Evolutionary conservation across 2,888 invertebrate species (phyloP).

Genomic region (Metopia argyrocephala): DNA sequence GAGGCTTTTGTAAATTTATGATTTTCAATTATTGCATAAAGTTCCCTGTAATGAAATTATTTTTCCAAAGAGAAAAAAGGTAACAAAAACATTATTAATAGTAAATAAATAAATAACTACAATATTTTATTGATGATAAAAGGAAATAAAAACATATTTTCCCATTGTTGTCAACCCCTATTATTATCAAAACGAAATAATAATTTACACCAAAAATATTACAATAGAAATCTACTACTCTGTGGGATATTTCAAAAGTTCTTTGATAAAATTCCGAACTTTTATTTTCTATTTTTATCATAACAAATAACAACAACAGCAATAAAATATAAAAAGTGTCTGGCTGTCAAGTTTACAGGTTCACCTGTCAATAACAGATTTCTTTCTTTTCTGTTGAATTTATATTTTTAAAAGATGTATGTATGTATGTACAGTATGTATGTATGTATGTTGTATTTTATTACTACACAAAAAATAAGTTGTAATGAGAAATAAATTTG

Average conservation of each 20-base stretch:
- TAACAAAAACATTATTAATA: constrained; percentile 28
- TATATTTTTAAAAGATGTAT: too few relatives aligned
- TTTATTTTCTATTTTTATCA: neutral
- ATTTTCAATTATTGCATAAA: constrained; percentile 92
- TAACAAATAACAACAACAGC: neutral
- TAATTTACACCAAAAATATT: neutral
- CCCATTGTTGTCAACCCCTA: constrained; percentile 44
- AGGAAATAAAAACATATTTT: neutral
- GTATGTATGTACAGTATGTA: too few relatives aligned
- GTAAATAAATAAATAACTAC: constrained; percentile 7
- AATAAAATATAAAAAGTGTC: constrained; percentile 3
- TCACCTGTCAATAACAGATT: constrained; percentile 37
- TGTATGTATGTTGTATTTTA: too few relatives aligned
- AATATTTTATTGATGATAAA: constrained; percentile 13
- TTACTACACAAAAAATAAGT: too few relatives aligned
- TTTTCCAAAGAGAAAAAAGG: constrained; percentile 26
- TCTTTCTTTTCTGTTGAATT: neutral
- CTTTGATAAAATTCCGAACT: neutral
- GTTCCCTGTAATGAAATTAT: constrained; percentile 81
- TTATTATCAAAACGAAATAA: constrained; percentile 9
- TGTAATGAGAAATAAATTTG: too few relatives aligned
- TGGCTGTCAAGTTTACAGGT: neutral
- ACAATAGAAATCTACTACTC: constrained; percentile 2
- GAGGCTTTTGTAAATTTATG: constrained; percentile 94
- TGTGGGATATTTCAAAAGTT: constrained; percentile 2